These are phyloP conservation scores for Neodiprion lecontei DNA, from an alignment of 1,140 invertebrate species.

Conservation along the genomic window DNA sequence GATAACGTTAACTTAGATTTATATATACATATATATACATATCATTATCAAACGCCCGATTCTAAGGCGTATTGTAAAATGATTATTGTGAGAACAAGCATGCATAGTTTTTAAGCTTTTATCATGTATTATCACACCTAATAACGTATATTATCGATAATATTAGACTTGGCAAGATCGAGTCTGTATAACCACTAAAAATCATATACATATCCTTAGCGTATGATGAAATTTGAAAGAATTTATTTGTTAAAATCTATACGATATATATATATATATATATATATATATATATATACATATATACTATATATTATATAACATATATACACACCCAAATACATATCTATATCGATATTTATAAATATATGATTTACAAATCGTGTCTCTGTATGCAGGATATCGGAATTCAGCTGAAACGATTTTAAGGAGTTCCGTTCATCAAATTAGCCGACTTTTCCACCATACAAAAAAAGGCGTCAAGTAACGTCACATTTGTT, in stretches of 20 bases:
- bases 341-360: conserved; percentile 41
- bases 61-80: too few relatives aligned
- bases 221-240: conserved; percentile 41
- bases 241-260: conserved; percentile 50
- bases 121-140: too few relatives aligned
- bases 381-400: conserved; percentile 27
- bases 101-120: too few relatives aligned
- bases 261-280: conserved; percentile 37
- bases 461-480: conserved; percentile 34
- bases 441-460: too few relatives aligned
- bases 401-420: conserved; percentile 28
- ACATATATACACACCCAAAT: conserved; percentile 39
- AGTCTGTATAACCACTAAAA: conserved; percentile 36
- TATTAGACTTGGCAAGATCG: too few relatives aligned
- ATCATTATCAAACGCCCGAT: too few relatives aligned
- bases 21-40: too few relatives aligned
- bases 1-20: too few relatives aligned
- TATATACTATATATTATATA: conserved; percentile 26
- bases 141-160: too few relatives aligned
- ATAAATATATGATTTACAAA: conserved; percentile 36
- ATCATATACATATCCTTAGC: conserved; percentile 51
- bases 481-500: conserved; percentile 23
- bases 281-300: conserved; percentile 34
- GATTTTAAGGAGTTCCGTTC: too few relatives aligned
- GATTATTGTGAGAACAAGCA: too few relatives aligned